Evolutionary conservation across 2,113 vertebrate genomes (phyloP), one percentile per base, ranked within the genome.

Genomic region (Scartelaos histophorus): DNA sequence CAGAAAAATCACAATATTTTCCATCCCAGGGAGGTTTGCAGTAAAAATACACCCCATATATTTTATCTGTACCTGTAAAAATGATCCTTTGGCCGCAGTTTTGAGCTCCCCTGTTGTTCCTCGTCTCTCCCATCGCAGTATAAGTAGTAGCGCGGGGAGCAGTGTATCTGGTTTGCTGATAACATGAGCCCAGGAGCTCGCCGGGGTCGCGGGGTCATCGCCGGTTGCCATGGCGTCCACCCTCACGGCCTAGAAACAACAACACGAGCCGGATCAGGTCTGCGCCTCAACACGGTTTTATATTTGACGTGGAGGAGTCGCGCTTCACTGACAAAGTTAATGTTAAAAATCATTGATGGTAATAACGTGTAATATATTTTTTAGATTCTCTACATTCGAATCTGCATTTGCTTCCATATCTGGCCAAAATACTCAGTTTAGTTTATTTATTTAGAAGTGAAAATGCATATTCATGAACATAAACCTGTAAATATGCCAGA

Each of bases 61-160:
- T 45, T 5, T 29, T 24, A 5, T 57, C 56, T 62, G 49, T 87
- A 94, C 91, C 93, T 89, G 93, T 93, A 68, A 93, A 94, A 35
- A 94, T 62, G 22, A 93, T 89, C 79, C 91, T 89, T 47, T 90
- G 83, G 56, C 92, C 91, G 25, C 1, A 45, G 60, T 53, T 78
- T 0, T 15, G 12, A 13, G 34, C 13, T 29, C 67, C 66, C 25
- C 22, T 57, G 13, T 60, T 71, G 10, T 29, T 29, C 49, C 47
- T 68, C 51, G 73, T 49, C 74, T 45, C 64, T 13, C 43, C 38
- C 10, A 21, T 49, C 45, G 16, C 68, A 3, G 0, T 21, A 43
- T 13, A 54, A 65, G 17, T 62, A 25, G 76, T 1, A 15, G 64
- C 64, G 21, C 5, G 1, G 38, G 19, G 45, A 38, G 70, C 72